Percentiles rank a stretch among this genome's conserved stretches.
Conservation (phyloP, 1,140 invertebrate genomes). For the Zaprionus gabonicus region DNA sequence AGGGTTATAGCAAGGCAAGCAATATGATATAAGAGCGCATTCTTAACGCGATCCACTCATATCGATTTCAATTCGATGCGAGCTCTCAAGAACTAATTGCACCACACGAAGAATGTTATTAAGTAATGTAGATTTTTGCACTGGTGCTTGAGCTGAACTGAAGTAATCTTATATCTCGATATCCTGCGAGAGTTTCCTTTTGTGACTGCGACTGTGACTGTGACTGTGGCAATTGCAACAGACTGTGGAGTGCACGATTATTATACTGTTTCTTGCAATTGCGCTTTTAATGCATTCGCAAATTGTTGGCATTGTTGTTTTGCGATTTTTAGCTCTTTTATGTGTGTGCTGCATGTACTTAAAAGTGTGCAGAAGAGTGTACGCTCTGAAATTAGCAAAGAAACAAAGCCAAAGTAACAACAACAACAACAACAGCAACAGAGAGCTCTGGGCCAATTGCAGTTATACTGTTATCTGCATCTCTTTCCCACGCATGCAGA, state of each 20-base stretch:
- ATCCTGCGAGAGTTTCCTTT: conserved; percentile 18
- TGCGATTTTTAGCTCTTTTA: conserved; percentile 9
- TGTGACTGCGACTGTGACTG: conserved; percentile 8
- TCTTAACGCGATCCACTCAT: not conserved
- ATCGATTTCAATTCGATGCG: conserved; percentile 16
- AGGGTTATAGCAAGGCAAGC: not conserved
- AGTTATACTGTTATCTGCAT: conserved; percentile 14
- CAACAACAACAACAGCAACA: conserved; percentile 2
- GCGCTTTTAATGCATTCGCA: conserved; percentile 63
- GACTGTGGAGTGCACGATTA: conserved; percentile 66
- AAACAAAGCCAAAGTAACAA: conserved; percentile 16
- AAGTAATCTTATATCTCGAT: conserved; percentile 14
- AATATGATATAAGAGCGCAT: not conserved
- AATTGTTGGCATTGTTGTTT: conserved; percentile 52
- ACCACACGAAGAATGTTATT: conserved; percentile 36
- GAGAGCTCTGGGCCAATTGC: conserved; percentile 37
- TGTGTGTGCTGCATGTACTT: conserved; percentile 30
- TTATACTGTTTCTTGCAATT: conserved; percentile 25
- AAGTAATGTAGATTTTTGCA: conserved; percentile 22
- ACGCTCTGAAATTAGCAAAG: conserved; percentile 48
- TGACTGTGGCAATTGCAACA: conserved; percentile 60
- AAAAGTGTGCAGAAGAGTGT: conserved; percentile 36
- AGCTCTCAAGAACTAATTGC: conserved; percentile 27
- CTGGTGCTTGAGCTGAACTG: conserved; percentile 43
- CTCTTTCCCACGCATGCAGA: conserved; percentile 6